These are phyloP conservation scores for Characodon lateralis DNA, from an alignment of 2,797 vertebrate species.

Conservation along the genomic window DNA sequence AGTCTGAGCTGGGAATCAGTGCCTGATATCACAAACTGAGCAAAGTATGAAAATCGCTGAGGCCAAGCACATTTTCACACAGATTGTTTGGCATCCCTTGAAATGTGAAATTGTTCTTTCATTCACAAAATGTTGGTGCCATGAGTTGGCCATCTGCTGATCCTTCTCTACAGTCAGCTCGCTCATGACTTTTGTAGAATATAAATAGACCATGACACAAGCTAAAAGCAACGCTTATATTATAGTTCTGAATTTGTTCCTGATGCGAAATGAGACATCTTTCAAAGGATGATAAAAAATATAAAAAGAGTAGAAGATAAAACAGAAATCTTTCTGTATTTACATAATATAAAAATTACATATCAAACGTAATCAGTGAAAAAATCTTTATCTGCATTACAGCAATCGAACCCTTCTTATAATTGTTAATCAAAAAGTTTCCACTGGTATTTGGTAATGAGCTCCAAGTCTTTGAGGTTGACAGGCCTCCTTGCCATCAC, in stretches of 20 bases:
- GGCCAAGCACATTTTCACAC: conserved; percentile 15
- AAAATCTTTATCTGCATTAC: too few relatives aligned
- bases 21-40: conserved; percentile 10
- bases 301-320: too few relatives aligned
- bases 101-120: conserved; percentile 5
- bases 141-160: conserved; percentile 15
- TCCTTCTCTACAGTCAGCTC: conserved; percentile 1
- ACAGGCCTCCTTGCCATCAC: too few relatives aligned
- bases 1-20: neutral
- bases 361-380: too few relatives aligned
- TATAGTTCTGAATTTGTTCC: neutral
- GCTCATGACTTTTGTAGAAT: neutral
- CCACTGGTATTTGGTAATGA: too few relatives aligned
- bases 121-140: conserved; percentile 9
- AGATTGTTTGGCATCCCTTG: conserved; percentile 9
- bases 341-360: too few relatives aligned
- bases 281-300: too few relatives aligned
- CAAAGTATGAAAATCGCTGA: conserved; percentile 4
- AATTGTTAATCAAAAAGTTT: too few relatives aligned
- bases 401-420: too few relatives aligned
- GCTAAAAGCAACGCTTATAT: neutral
- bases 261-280: too few relatives aligned
- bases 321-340: too few relatives aligned
- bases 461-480: too few relatives aligned
- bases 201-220: neutral